Evolutionary conservation across 2,888 invertebrate species (phyloP).

Genomic region (Nipponacmea schrenckii): DNA sequence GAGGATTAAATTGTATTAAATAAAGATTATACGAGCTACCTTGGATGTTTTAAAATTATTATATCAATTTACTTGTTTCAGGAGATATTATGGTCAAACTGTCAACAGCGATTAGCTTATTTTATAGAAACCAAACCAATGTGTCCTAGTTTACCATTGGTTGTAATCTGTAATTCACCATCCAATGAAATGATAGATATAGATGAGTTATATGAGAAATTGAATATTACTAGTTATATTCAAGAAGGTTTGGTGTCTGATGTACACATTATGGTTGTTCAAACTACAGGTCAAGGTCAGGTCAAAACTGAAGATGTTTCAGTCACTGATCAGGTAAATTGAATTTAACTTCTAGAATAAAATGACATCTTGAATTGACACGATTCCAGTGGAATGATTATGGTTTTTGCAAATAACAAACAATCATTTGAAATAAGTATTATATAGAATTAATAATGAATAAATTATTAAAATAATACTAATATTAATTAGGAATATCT

Average conservation of each 20-base stretch:
- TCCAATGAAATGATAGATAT: conserved; percentile 28
- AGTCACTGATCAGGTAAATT: conserved; percentile 37
- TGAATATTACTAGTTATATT: conserved; percentile 37
- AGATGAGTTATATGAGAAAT: conserved; percentile 17
- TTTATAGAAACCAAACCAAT: conserved; percentile 45
- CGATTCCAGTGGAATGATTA: no score
- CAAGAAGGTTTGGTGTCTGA: conserved; percentile 39
- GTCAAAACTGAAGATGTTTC: conserved; percentile 31
- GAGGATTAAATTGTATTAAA: no score
- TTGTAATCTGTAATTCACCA: conserved; percentile 44
- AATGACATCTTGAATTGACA: no score
- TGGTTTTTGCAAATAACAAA: no score
- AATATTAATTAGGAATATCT: no score
- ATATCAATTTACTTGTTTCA: neutral
- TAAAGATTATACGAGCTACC: no score
- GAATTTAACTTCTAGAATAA: no score
- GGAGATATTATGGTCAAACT: conserved; percentile 44
- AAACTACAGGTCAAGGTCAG: neutral
- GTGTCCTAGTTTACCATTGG: conserved; percentile 49
- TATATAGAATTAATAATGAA: no score
- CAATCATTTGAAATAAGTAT: no score
- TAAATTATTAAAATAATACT: no score
- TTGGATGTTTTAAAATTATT: no score
- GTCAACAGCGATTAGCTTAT: conserved; percentile 39
- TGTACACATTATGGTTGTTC: conserved; percentile 34